Conservation (phyloP, 2,113 vertebrate genomes). For the Platysteira castanea region DNA sequence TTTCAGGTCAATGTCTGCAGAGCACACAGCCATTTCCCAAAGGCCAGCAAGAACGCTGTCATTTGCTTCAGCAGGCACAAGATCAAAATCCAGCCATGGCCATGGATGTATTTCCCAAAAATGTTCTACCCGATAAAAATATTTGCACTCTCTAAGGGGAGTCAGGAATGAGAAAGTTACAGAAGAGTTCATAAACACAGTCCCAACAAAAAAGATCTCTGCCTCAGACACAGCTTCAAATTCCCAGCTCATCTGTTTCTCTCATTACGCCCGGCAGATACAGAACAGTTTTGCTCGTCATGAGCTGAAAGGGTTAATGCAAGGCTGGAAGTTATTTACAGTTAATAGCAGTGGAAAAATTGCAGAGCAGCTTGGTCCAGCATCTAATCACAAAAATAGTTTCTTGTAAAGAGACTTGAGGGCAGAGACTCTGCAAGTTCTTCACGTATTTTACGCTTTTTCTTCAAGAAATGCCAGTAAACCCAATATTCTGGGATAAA, state of each 20-base stretch:
- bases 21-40: not conserved
- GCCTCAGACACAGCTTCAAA: not conserved
- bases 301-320: conserved; percentile 15
- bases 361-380: not conserved
- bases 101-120: not conserved
- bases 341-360: conserved; percentile 35
- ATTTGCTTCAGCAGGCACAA: not conserved
- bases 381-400: conserved; percentile 45
- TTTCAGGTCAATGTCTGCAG: not conserved
- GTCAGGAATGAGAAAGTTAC: conserved; percentile 2
- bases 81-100: not conserved
- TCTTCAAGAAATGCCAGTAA: conserved; percentile 22
- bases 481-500: not conserved
- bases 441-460: conserved; percentile 14
- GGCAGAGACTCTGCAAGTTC: conserved; percentile 13
- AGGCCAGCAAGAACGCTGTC: not conserved
- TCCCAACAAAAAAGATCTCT: not conserved
- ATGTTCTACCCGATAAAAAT: conserved; percentile 4
- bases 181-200: not conserved
- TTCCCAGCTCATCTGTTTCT: conserved; percentile 10
- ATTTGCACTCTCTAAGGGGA: not conserved
- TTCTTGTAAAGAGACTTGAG: conserved; percentile 50
- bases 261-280: not conserved
- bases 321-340: conserved; percentile 43
- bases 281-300: not conserved